Evolutionary conservation across 2,888 invertebrate genomes (phyloP).

Genomic region (Ischnus inquisitorius): DNA sequence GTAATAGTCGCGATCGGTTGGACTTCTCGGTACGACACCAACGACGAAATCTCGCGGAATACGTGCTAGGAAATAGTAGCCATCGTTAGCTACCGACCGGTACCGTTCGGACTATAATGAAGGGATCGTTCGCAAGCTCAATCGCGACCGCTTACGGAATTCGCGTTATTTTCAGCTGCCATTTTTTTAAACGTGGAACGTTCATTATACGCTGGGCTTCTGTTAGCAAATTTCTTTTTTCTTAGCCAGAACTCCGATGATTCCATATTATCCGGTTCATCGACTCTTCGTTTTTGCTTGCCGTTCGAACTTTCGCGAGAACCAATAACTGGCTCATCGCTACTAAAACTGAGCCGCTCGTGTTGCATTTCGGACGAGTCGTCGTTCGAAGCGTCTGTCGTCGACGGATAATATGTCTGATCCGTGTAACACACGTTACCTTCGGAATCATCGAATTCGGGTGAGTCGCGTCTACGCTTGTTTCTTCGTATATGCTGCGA

Average conservation of each 20-base stretch:
- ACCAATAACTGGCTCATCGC: background rate
- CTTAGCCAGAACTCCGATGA: too few relatives aligned
- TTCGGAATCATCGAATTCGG: too few relatives aligned
- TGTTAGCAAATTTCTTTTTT: too few relatives aligned
- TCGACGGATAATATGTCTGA: too few relatives aligned
- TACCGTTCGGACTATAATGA: conserved; percentile 12
- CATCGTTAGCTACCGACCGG: conserved; percentile 7
- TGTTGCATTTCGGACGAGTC: background rate
- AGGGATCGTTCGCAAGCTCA: background rate
- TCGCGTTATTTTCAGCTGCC: background rate
- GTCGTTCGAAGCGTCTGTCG: background rate
- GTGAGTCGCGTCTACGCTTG: too few relatives aligned
- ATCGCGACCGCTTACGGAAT: background rate
- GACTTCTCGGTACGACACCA: background rate
- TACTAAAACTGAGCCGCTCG: background rate
- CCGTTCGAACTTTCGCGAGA: background rate
- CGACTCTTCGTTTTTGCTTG: background rate
- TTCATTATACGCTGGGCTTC: background rate
- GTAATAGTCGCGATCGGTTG: background rate
- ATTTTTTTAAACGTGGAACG: background rate
- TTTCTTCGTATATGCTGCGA: conserved; percentile 11
- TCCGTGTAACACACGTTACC: too few relatives aligned
- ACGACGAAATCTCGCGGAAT: background rate
- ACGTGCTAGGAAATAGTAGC: conserved; percentile 13
- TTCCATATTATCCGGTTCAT: background rate